A percentile compares a stretch with the other conserved stretches of the same genome.
phyloP scores from a whole-genome alignment of 1,140 invertebrate species.

The Musca domestica region DNA sequence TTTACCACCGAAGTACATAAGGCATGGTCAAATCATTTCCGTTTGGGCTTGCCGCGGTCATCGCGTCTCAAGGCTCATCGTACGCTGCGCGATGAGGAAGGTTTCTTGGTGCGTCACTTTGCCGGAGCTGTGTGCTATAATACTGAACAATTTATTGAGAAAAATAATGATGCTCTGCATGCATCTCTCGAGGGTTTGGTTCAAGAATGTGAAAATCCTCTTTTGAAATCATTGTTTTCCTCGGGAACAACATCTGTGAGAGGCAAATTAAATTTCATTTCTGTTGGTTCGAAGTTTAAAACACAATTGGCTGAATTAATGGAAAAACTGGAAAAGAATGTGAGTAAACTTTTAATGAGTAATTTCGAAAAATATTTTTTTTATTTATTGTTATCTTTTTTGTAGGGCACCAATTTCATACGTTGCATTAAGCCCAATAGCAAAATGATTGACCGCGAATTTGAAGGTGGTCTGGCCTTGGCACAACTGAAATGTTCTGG shows the following conservation, averaged over 20 bases:
- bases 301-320: slow-evolving; percentile 85
- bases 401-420: slow-evolving; percentile 93
- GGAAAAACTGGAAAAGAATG: slow-evolving; percentile 88
- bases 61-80: slow-evolving; percentile 90
- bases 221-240: slow-evolving; percentile 78
- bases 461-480: slow-evolving; percentile 87
- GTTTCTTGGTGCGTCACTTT: slow-evolving; percentile 94
- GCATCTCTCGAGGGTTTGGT: slow-evolving; percentile 89
- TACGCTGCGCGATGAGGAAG: slow-evolving; percentile 92
- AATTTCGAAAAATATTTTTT: not conserved
- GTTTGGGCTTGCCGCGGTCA: slow-evolving; percentile 85
- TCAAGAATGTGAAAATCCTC: slow-evolving; percentile 78
- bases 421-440: slow-evolving; percentile 96
- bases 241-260: slow-evolving; percentile 60
- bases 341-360: slow-evolving; percentile 50
- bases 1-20: slow-evolving; percentile 91
- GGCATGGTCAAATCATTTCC: slow-evolving; percentile 75
- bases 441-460: slow-evolving; percentile 86
- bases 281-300: slow-evolving; percentile 95
- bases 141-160: slow-evolving; percentile 92
- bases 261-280: slow-evolving; percentile 90
- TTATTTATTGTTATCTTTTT: too few relatives aligned
- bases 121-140: slow-evolving; percentile 97
- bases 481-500: slow-evolving; percentile 94
- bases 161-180: slow-evolving; percentile 97